Conservation (phyloP, 2,113 vertebrate genomes). For the Pseudopodoces humilis region DNA sequence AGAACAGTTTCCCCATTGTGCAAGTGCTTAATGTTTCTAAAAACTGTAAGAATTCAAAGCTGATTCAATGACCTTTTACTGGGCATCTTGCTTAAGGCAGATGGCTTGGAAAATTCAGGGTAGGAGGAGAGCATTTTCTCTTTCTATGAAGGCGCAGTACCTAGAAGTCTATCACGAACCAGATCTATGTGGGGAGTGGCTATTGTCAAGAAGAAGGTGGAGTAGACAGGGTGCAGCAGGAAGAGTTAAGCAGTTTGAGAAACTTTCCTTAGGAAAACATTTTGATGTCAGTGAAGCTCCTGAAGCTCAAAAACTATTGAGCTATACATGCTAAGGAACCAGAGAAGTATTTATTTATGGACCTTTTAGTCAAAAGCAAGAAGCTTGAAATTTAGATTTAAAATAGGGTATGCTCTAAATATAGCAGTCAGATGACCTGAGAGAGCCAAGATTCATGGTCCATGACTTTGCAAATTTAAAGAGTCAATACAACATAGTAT, state of each 20-base stretch:
- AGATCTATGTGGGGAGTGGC: too few relatives aligned
- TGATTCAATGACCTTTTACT: background rate
- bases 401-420: background rate
- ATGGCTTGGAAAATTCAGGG: background rate
- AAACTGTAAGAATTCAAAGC: background rate
- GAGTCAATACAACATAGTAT: conserved; percentile 38
- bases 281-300: background rate
- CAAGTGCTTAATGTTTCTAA: background rate
- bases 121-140: fast-evolving
- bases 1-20: background rate
- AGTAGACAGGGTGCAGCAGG: background rate
- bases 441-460: conserved; percentile 9
- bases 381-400: conserved; percentile 1
- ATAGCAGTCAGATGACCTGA: conserved; percentile 1
- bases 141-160: background rate
- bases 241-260: background rate
- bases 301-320: background rate
- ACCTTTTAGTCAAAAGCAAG: background rate
- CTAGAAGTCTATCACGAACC: background rate
- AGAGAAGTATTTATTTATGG: background rate
- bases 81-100: background rate
- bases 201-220: background rate
- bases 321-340: background rate
- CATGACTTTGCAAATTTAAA: conserved; percentile 25
- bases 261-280: background rate